Evolutionary conservation across 2,888 invertebrate genomes (phyloP).

Genomic region (Cerastis rubricosa): DNA sequence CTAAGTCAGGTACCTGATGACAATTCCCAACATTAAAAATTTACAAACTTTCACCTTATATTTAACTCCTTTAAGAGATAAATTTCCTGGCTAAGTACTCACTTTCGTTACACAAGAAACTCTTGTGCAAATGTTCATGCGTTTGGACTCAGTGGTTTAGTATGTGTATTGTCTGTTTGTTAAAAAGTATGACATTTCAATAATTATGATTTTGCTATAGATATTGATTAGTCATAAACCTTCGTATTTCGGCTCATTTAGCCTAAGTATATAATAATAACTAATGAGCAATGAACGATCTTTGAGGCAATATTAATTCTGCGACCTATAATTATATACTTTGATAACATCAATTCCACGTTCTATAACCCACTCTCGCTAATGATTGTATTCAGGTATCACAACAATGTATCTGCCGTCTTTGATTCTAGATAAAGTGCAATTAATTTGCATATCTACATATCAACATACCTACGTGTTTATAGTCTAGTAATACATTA

Average conservation of each 20-base stretch:
- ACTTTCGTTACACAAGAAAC: not conserved
- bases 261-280: slow-evolving; percentile 3
- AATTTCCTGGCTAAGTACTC: not conserved
- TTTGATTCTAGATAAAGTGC: slow-evolving; percentile 64
- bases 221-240: not conserved
- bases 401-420: slow-evolving; percentile 22
- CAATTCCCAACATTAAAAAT: not conserved
- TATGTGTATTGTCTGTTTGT: not conserved
- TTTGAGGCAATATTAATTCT: slow-evolving; percentile 20
- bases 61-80: not conserved
- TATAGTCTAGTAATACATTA: slow-evolving; percentile 67
- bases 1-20: not conserved
- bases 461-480: slow-evolving; percentile 9
- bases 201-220: not conserved
- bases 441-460: slow-evolving; percentile 66
- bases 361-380: slow-evolving; percentile 6
- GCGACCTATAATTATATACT: not conserved
- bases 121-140: not conserved
- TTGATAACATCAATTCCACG: slow-evolving; percentile 11
- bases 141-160: not conserved
- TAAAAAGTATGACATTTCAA: not conserved
- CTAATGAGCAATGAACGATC: slow-evolving; percentile 15
- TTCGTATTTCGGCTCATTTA: not conserved
- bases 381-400: slow-evolving; percentile 28
- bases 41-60: not conserved